Evolutionary conservation across 2,888 invertebrate genomes (phyloP).

Genomic region (Aspidiotus rigidus): DNA sequence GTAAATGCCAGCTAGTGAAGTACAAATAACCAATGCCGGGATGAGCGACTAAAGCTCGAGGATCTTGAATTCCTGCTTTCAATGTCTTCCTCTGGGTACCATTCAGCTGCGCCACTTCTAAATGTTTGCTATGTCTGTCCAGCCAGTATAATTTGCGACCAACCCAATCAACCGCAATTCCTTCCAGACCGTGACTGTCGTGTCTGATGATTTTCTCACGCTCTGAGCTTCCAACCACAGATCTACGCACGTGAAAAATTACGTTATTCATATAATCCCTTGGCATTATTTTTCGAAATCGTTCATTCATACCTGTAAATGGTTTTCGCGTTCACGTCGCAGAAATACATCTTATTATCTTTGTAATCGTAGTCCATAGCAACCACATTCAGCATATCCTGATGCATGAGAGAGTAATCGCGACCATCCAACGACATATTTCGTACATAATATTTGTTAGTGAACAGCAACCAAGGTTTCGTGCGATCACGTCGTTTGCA

Average conservation of each 20-base stretch:
- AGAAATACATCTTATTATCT: constrained; percentile 82
- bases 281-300: background rate
- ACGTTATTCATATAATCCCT: background rate
- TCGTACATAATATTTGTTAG: constrained; percentile 94
- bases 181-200: constrained; percentile 93
- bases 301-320: constrained; percentile 58
- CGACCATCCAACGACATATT: constrained; percentile 87
- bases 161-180: constrained; percentile 93
- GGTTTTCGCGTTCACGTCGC: constrained; percentile 90
- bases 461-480: constrained; percentile 82
- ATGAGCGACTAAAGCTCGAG: constrained; percentile 87
- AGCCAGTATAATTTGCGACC: constrained; percentile 94
- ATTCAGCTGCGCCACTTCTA: constrained; percentile 89
- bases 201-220: constrained; percentile 80
- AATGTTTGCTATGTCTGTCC: constrained; percentile 85
- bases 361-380: constrained; percentile 86
- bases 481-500: constrained; percentile 79
- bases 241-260: constrained; percentile 33
- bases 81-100: constrained; percentile 85
- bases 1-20: constrained; percentile 90
- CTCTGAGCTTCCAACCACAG: constrained; percentile 46
- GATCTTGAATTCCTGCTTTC: constrained; percentile 80
- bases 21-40: constrained; percentile 89
- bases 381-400: constrained; percentile 92
- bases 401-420: constrained; percentile 76